These are phyloP conservation scores for Protomyctophum bolini DNA, from an alignment of 2,113 vertebrate genomes.

Conservation along the genomic window DNA sequence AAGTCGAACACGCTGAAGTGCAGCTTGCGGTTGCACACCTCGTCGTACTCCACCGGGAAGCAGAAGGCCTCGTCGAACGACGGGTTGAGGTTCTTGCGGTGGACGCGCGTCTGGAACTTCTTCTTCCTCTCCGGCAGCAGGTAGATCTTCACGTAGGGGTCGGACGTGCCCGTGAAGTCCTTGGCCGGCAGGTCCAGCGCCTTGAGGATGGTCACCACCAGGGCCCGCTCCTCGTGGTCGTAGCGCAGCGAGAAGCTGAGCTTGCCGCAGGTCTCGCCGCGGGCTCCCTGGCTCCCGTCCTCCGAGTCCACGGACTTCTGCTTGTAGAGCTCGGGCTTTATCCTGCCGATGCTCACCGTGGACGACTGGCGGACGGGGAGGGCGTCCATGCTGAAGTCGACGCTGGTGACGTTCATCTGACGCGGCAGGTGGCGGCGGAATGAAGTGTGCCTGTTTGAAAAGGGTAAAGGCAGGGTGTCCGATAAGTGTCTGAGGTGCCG, in stretches of 20 bases:
- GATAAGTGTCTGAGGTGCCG: conserved; percentile 39
- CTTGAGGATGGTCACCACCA: conserved; percentile 92
- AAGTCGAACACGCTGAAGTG: conserved; percentile 99
- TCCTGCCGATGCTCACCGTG: conserved; percentile 91
- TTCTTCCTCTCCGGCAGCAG: conserved; percentile 96
- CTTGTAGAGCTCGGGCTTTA: conserved; percentile 98
- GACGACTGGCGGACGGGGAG: conserved; percentile 91
- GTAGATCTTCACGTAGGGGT: conserved; percentile 98
- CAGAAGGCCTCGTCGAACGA: conserved; percentile 93
- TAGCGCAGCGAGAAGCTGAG: conserved; percentile 92
- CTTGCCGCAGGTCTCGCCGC: conserved; percentile 92
- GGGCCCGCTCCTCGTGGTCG: conserved; percentile 92
- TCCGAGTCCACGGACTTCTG: conserved; percentile 97
- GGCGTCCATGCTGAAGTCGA: conserved; percentile 91
- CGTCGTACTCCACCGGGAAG: conserved; percentile 92
- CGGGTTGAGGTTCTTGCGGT: conserved; percentile 97
- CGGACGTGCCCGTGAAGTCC: conserved; percentile 94
- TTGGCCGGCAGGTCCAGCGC: conserved; percentile 95
- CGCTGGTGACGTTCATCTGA: conserved; percentile 95
- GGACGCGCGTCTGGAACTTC: conserved; percentile 97
- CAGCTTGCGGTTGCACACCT: conserved; percentile 93
- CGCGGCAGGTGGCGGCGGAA: conserved; percentile 95
- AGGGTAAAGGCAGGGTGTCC: conserved; percentile 35
- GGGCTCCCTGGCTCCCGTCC: conserved; percentile 82
- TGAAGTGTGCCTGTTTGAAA: conserved; percentile 90